These are phyloP conservation scores for Paratilapia polleni DNA, from an alignment of 2,113 vertebrate genomes.

Conservation along the genomic window DNA sequence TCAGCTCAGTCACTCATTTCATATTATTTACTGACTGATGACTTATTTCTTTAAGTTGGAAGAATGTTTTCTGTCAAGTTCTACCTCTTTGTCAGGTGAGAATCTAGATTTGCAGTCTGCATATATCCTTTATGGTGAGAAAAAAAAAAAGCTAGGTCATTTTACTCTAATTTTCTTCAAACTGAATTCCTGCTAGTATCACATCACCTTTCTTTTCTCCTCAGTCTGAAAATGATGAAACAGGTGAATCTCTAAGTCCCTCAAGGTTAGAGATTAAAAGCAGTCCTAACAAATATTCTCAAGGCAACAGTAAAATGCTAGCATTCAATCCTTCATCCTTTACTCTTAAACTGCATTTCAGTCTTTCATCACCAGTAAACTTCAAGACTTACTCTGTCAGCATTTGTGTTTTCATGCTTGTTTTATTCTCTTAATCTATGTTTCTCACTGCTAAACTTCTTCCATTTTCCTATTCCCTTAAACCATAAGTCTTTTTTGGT, in stretches of 20 bases:
- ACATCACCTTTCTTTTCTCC: not conserved
- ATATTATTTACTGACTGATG: not conserved
- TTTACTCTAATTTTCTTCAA: not conserved
- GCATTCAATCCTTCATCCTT: not conserved
- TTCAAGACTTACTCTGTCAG: not conserved
- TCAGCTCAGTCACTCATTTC: slow-evolving; percentile 9
- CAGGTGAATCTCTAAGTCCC: not conserved
- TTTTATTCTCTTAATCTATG: slow-evolving; percentile 1
- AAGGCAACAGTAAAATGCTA: not conserved
- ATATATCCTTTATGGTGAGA: not conserved
- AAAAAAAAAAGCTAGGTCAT: not conserved
- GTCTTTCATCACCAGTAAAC: slow-evolving; percentile 8
- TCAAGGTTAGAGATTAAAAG: slow-evolving; percentile 24
- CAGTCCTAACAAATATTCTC: not conserved
- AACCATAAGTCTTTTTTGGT: not conserved
- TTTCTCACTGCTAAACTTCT: slow-evolving; percentile 3
- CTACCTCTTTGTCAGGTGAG: not conserved
- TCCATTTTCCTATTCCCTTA: slow-evolving; percentile 1
- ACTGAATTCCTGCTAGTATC: not conserved
- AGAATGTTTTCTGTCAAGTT: not conserved
- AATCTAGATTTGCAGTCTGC: not conserved
- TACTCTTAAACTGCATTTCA: slow-evolving; percentile 6
- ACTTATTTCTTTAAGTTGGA: not conserved
- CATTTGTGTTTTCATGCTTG: not conserved
- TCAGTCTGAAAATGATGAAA: not conserved